Conservation (phyloP, 1,140 invertebrate genomes). For the Heterodera schachtii region DNA sequence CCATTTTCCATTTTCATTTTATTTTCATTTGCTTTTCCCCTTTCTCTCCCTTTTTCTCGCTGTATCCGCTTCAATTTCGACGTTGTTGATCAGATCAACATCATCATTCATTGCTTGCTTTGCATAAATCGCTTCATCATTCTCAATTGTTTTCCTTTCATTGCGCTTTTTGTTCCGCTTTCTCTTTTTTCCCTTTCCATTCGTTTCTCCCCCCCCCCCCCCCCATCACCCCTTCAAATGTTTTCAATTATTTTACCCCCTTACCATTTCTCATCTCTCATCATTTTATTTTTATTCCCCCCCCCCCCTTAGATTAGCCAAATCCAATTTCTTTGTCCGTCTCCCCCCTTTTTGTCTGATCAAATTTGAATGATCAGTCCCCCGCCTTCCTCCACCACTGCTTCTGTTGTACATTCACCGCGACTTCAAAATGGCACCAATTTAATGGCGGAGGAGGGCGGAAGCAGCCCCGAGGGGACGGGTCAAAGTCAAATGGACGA, state of each 20-base stretch:
- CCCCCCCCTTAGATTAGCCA: not conserved
- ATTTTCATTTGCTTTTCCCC: not conserved
- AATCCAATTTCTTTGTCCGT: not conserved
- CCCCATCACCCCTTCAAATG: no score
- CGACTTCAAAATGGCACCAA: not conserved
- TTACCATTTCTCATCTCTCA: not conserved
- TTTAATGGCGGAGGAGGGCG: not conserved
- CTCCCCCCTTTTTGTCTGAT: not conserved
- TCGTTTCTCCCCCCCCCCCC: no score
- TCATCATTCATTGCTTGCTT: no score
- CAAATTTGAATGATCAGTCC: not conserved
- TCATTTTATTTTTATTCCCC: not conserved
- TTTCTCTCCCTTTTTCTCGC: not conserved
- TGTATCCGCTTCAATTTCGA: no score
- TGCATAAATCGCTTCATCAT: no score
- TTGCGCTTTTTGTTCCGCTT: not conserved
- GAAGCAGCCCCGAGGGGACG: slow-evolving; percentile 4
- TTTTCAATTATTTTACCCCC: no score
- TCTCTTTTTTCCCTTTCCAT: not conserved
- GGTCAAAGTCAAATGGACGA: slow-evolving; percentile 9
- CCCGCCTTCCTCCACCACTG: not conserved
- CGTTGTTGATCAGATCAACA: no score
- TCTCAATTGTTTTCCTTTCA: not conserved
- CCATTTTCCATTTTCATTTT: no score
- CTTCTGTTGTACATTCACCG: not conserved